Conservation (phyloP, 2,888 invertebrate species). For the Lasioglossum calceatum region DNA sequence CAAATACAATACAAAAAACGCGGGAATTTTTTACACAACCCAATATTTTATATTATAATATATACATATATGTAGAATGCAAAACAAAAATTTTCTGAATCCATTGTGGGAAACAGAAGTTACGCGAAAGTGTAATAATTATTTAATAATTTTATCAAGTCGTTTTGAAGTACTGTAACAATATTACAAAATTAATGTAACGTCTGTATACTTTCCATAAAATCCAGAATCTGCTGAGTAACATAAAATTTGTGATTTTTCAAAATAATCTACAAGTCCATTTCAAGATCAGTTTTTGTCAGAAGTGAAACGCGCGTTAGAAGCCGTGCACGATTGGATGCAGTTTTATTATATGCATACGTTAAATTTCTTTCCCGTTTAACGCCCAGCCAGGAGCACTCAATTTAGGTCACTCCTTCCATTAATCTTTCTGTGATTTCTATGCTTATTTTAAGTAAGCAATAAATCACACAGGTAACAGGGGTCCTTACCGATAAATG, state of each 20-base stretch:
- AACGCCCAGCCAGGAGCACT: neutral
- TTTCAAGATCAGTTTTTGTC: neutral
- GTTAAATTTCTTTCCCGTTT: neutral
- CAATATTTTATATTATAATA: too few relatives aligned
- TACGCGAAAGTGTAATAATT: too few relatives aligned
- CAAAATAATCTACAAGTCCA: neutral
- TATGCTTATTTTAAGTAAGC: neutral
- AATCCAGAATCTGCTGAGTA: neutral
- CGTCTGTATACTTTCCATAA: neutral
- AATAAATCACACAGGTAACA: slow-evolving; percentile 16
- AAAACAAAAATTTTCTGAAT: too few relatives aligned
- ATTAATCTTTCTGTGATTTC: slow-evolving; percentile 26
- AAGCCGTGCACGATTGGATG: neutral
- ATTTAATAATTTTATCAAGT: too few relatives aligned
- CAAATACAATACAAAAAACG: too few relatives aligned
- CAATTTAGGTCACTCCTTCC: slow-evolving; percentile 13
- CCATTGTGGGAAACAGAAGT: too few relatives aligned
- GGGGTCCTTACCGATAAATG: slow-evolving; percentile 16
- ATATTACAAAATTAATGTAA: neutral
- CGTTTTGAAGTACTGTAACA: neutral
- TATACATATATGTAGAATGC: too few relatives aligned
- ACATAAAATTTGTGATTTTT: neutral
- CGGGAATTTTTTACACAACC: too few relatives aligned
- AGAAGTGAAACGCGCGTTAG: neutral
- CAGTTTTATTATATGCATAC: neutral